Evolutionary conservation across 2,797 vertebrate species (phyloP).

Genomic region (Lacerta bilineata): DNA sequence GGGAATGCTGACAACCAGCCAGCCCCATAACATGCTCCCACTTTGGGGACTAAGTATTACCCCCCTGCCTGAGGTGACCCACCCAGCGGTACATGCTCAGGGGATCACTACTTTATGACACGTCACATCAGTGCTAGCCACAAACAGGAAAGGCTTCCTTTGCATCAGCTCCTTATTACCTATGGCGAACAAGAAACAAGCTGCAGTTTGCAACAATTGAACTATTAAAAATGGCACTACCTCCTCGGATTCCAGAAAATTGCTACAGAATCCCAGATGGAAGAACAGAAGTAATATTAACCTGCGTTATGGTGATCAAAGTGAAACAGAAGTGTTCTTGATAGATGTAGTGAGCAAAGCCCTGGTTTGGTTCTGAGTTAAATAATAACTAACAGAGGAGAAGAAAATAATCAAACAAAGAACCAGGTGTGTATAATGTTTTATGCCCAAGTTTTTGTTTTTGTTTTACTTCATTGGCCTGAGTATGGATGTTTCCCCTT

Average conservation of each 20-base stretch:
- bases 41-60: too few relatives aligned
- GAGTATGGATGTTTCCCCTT: neutral
- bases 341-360: slow-evolving; percentile 9
- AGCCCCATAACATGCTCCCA: too few relatives aligned
- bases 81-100: too few relatives aligned
- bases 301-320: neutral
- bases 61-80: too few relatives aligned
- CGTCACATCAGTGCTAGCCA: too few relatives aligned
- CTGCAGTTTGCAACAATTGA: neutral
- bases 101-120: too few relatives aligned
- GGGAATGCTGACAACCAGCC: too few relatives aligned
- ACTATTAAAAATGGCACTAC: neutral
- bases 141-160: neutral
- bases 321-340: slow-evolving; percentile 20
- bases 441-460: slow-evolving; percentile 16
- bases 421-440: neutral
- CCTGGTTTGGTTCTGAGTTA: slow-evolving; percentile 14
- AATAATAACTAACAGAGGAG: neutral
- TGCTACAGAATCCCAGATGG: slow-evolving; percentile 23
- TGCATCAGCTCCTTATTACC: neutral
- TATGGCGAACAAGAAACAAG: neutral
- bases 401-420: neutral
- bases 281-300: slow-evolving; percentile 32
- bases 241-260: slow-evolving; percentile 17
- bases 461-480: slow-evolving; percentile 18